phyloP scores from a whole-genome alignment of 2,888 invertebrate species.

The Gisinianus flammeolus region DNA sequence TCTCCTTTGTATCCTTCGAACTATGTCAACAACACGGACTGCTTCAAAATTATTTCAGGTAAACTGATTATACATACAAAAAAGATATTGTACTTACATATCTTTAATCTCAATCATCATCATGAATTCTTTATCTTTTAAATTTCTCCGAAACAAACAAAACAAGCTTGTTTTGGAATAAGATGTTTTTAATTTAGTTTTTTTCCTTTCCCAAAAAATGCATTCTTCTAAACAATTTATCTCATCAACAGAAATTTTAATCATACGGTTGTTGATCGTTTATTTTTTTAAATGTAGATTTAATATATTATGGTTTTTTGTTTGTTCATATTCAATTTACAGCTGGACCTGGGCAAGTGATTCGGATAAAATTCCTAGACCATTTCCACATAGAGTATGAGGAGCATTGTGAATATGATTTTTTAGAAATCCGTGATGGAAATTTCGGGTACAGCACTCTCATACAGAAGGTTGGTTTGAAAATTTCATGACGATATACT shows the following conservation, averaged over 20 bases:
- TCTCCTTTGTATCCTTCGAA: conserved; percentile 73
- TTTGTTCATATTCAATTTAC: conserved; percentile 55
- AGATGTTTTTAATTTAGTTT: too few species aligned
- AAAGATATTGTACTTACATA: not conserved
- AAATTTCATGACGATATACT: too few species aligned
- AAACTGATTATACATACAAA: conserved; percentile 39
- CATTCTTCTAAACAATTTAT: too few species aligned
- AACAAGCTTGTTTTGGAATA: too few species aligned
- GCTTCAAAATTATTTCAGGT: conserved; percentile 73
- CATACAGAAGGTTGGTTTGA: conserved; percentile 67
- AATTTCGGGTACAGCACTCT: conserved; percentile 75
- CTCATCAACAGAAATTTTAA: too few species aligned
- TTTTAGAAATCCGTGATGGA: conserved; percentile 81
- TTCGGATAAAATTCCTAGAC: conserved; percentile 80
- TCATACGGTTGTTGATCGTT: too few species aligned
- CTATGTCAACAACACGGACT: conserved; percentile 73
- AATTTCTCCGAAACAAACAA: too few species aligned
- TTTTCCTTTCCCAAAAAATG: too few species aligned
- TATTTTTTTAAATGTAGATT: too few species aligned
- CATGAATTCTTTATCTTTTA: too few species aligned
- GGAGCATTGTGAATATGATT: conserved; percentile 77
- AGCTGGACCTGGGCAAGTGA: conserved; percentile 70
- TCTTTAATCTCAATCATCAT: too few species aligned
- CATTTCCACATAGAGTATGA: conserved; percentile 73
- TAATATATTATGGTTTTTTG: too few species aligned